A percentile compares a stretch with the other conserved stretches of the same genome.
Conservation (phyloP, 2,888 invertebrate species). For the Xestoiulus laeticollis region DNA sequence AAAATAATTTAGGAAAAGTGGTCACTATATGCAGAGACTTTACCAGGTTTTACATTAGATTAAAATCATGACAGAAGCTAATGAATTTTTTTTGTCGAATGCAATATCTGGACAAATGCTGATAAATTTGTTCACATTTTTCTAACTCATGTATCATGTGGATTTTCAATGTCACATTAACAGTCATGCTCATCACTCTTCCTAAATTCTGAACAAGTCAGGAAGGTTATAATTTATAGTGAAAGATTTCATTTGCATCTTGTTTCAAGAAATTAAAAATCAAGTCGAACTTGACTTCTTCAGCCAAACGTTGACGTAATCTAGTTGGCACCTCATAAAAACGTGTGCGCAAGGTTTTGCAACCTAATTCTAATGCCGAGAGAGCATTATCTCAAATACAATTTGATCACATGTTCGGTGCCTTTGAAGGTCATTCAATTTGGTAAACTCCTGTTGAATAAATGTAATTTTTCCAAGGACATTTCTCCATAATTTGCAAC, state of each 20-base stretch:
- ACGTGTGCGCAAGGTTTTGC: neutral
- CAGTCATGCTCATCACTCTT: too few species aligned
- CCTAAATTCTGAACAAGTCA: neutral
- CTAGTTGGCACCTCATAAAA: neutral
- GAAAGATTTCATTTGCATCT: too few species aligned
- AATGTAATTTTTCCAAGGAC: neutral
- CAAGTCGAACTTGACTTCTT: neutral
- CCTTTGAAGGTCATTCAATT: neutral
- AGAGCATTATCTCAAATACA: neutral
- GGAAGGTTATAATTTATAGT: too few species aligned
- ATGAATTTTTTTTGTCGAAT: too few species aligned
- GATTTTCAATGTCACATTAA: too few species aligned
- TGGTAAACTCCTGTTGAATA: neutral
- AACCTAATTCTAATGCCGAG: neutral
- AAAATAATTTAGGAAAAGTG: too few species aligned
- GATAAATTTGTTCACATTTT: too few species aligned
- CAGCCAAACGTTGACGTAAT: neutral
- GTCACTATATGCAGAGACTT: too few species aligned
- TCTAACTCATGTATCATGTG: too few species aligned
- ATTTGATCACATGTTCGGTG: neutral
- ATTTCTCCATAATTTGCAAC: neutral
- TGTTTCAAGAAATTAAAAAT: neutral
- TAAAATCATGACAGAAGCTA: too few species aligned
- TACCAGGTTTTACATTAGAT: too few species aligned
- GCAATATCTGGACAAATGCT: too few species aligned